A percentile compares a stretch with the other conserved stretches of the same genome.
These are phyloP conservation scores for Anoura caudifer DNA, from an alignment of 2,113 vertebrate species.

Conservation along the genomic window DNA sequence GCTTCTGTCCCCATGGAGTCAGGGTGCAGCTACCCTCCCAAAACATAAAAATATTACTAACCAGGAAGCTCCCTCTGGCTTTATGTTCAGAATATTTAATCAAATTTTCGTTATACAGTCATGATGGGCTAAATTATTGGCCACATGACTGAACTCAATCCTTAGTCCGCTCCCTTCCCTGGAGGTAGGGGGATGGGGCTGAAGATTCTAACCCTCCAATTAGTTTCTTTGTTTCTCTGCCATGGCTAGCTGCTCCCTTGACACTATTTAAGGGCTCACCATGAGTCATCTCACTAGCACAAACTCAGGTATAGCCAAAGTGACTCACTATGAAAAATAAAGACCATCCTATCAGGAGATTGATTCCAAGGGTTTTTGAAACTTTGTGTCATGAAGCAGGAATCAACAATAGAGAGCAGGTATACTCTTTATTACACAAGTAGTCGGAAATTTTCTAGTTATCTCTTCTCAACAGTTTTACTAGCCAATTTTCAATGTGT, in stretches of 20 bases:
- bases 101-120: background rate
- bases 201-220: background rate
- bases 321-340: background rate
- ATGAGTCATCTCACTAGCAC: background rate
- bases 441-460: background rate
- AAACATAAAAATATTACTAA: background rate
- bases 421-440: background rate
- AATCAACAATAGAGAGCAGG: background rate
- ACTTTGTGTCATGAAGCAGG: background rate
- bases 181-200: background rate
- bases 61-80: background rate
- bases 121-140: background rate
- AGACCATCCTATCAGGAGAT: background rate
- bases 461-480: background rate
- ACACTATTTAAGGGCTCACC: background rate
- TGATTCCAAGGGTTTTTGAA: background rate
- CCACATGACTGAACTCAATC: background rate
- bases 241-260: background rate
- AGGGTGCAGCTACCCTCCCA: background rate
- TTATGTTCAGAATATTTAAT: background rate
- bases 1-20: background rate
- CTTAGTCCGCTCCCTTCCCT: background rate
- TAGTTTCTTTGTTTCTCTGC: background rate
- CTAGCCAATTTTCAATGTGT: conserved; percentile 15
- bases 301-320: background rate